Conservation (phyloP, 2,888 invertebrate genomes). For the Teleogryllus oceanicus region DNA sequence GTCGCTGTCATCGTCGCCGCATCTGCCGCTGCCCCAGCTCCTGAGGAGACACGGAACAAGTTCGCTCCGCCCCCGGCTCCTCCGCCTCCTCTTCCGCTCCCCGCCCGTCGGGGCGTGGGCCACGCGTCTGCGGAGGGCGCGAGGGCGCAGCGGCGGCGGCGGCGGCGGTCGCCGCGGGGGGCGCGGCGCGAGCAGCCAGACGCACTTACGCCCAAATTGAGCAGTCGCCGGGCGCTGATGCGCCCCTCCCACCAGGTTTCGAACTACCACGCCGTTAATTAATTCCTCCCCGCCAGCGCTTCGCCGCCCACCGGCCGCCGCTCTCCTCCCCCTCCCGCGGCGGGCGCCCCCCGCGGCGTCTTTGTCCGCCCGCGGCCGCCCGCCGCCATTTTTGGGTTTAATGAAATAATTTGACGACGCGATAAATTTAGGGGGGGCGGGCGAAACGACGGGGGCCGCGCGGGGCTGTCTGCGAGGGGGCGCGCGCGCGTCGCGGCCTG, state of each 20-base stretch:
- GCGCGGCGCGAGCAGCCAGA: background rate
- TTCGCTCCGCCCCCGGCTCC: too few species aligned
- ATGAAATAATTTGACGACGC: conserved; percentile 18
- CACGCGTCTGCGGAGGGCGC: too few species aligned
- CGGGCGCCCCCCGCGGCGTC: background rate
- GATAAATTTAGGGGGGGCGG: background rate
- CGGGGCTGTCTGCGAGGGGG: background rate
- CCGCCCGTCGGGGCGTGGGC: too few species aligned
- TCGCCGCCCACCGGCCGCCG: background rate
- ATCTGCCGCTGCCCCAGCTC: too few species aligned
- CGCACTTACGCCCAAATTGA: background rate
- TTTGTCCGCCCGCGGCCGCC: background rate
- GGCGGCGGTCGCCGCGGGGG: too few species aligned
- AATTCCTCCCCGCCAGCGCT: background rate
- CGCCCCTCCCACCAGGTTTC: background rate
- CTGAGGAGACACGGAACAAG: too few species aligned
- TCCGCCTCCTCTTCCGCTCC: too few species aligned
- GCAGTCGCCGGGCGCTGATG: background rate
- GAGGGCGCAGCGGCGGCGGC: too few species aligned
- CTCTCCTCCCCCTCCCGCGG: background rate
- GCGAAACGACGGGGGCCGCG: background rate
- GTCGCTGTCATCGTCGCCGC: too few species aligned
- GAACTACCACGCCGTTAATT: background rate
- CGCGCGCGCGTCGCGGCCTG: too few species aligned
- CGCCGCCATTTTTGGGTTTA: background rate